Evolutionary conservation across 2,797 vertebrate species (phyloP), one percentile per base, ranked within the genome.

Genomic region (Coluber constrictor): DNA sequence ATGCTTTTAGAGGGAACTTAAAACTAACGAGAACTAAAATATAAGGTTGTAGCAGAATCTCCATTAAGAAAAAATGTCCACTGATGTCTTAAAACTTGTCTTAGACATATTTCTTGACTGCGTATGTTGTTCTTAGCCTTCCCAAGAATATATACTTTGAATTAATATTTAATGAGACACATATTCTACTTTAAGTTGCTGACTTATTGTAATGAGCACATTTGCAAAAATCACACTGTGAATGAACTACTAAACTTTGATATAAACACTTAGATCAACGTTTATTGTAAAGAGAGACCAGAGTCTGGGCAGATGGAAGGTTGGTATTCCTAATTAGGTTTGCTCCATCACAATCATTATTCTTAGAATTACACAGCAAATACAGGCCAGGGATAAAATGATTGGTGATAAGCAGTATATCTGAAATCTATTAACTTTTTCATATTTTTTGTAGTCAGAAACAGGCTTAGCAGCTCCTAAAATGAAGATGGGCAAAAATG

Each of bases 381-480:
- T 0, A 0, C 6, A 0, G 0, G 0, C 32, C 25, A 23, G 43
- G 13, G 57, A 74, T 51, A 27, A 86, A 55, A n/a, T 47, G 2
- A 1, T 12, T 59, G 60, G 0, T 1, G 11, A 23, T 5, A 0
- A n/a, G 32, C n/a, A 74, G 66, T 74, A 10, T 54, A 79, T 74
- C 70, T 25, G 23, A 54, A 60, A 10, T 43, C 2, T 79, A 43
- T 79, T 20, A 47, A 83, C 47, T n/a, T 56, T 66, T 43, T 87
- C 16, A 43, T 47, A 25, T 32, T 55, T 90, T 37, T 92, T 4
- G 37, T 2, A 0, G 0, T 12, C 0, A 0, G 0, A 92, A 90
- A 10, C 0, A 23, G 43, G n/a, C 86, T 47, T 10, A 23, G 91
- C 83, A 20, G 60, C 0, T 61, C 86, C 12, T 54, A 2, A 61